Evolutionary conservation across 2,113 vertebrate species (phyloP), one percentile per base, ranked within the genome.

Genomic region (Rhabdomys dilectus): DNA sequence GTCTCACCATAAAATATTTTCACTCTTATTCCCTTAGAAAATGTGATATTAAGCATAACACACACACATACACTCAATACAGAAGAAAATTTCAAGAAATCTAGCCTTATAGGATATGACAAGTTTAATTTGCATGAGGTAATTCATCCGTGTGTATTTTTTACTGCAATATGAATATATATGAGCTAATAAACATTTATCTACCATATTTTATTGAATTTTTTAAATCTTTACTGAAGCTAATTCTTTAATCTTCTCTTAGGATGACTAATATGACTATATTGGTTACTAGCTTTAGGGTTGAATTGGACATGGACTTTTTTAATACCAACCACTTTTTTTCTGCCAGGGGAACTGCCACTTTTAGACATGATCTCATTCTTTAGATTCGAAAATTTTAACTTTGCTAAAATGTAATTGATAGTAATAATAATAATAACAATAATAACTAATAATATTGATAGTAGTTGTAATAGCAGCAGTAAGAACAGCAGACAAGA

Each of bases 301-400:
- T 77, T 82, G 4, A 93, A 77, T 81, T 95, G 10, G 89, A n/a
- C 21, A 2, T 31, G 48, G 21, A 12, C 16, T 78, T 75, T 87
- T 96, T 94, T 77, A 93, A 56, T 68, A 56, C 0, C 39, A 92
- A 95, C 87, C 58, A 77, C 88, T 91, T 87, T 45, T 45, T 92
- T 94, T 58, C 89, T 75, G 1, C 29, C 45, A 88, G 26, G 21
- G 42, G 24, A 53, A 10, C 6, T 75, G 77, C 1, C 1, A 60
- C 6, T 94, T 4, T 56, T 68, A 39, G 48, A 88, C 42, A 88
- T 84, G 16, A 73, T 76, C 66, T 51, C 2, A 17, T 87, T 87
- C 24, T 87, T 94, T 88, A 45, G 26, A 26, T 78, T 34, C 78
- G 0, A 94, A 94, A 68, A 66, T 51, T 29, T 85, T 92, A 75